These are phyloP conservation scores for Zeus faber DNA, from an alignment of 2,113 vertebrate genomes.

Conservation along the genomic window DNA sequence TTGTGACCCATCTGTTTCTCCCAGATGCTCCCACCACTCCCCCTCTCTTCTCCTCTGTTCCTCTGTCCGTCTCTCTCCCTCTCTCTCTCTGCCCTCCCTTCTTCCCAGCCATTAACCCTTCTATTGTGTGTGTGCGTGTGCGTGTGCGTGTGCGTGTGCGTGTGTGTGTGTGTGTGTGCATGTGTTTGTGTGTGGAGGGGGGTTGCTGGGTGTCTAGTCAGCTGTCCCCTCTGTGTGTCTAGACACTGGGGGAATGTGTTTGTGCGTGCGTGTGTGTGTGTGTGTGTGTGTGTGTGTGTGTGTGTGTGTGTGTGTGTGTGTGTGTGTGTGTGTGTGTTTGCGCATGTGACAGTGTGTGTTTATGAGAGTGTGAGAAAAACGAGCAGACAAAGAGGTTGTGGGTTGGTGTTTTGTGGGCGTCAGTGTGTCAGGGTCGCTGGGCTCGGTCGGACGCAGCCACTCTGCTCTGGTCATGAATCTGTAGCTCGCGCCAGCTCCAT, in stretches of 20 bases:
- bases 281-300: conserved; percentile 23
- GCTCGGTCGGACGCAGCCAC: not conserved
- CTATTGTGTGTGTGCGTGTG: conserved; percentile 36
- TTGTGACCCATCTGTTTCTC: conserved; percentile 64
- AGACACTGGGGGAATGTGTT: conserved; percentile 49
- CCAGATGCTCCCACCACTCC: conserved; percentile 54
- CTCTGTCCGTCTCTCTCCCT: not conserved
- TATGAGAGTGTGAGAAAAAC: no score
- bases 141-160: not conserved
- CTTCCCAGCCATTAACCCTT: conserved; percentile 46
- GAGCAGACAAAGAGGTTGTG: not conserved
- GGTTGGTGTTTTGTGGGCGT: not conserved
- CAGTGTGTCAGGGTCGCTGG: not conserved
- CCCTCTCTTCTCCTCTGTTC: no score
- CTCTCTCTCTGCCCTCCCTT: conserved; percentile 3
- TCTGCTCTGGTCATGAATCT: not conserved
- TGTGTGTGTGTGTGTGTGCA: conserved; percentile 39
- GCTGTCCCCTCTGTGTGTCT: conserved; percentile 54
- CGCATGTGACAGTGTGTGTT: not conserved
- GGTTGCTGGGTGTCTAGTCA: conserved; percentile 39
- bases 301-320: conserved; percentile 42
- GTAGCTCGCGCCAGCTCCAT: conserved; percentile 9
- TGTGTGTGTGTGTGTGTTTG: conserved; percentile 9
- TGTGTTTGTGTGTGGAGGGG: not conserved
- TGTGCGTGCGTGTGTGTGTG: conserved; percentile 34